These are phyloP conservation scores for Acanthopagrus latus DNA, from an alignment of 2,797 vertebrate species.

Conservation along the genomic window DNA sequence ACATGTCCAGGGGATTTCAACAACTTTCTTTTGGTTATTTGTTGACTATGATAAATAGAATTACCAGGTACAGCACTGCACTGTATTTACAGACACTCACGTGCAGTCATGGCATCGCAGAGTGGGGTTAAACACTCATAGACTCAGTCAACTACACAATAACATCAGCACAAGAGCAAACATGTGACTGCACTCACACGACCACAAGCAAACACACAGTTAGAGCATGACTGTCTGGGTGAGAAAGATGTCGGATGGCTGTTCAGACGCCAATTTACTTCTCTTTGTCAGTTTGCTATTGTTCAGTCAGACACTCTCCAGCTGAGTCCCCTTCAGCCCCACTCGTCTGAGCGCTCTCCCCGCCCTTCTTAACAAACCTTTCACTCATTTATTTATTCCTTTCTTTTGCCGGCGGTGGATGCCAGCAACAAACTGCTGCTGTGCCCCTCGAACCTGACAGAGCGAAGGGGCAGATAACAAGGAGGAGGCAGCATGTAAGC, in stretches of 20 bases:
- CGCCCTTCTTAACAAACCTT: slow-evolving; percentile 58
- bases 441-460: slow-evolving; percentile 41
- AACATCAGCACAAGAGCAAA: background rate
- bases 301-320: slow-evolving; percentile 59
- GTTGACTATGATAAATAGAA: background rate
- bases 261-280: slow-evolving; percentile 64
- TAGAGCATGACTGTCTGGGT: slow-evolving; percentile 5
- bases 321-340: slow-evolving; percentile 72
- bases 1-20: background rate
- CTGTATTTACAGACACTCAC: background rate
- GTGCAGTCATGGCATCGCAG: background rate
- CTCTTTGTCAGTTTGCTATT: slow-evolving; percentile 61
- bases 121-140: background rate
- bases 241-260: slow-evolving; percentile 33
- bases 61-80: background rate
- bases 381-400: slow-evolving; percentile 66
- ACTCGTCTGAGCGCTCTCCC: slow-evolving; percentile 47
- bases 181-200: background rate
- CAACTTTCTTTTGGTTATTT: background rate
- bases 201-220: slow-evolving; percentile 7
- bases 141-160: background rate
- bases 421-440: slow-evolving; percentile 21
- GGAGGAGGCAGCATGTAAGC: slow-evolving; percentile 17
- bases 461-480: slow-evolving; percentile 32
- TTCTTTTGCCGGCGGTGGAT: slow-evolving; percentile 10